Percentiles rank a stretch among this genome's conserved stretches.
These are phyloP conservation scores for Epinephelus cyanopodus DNA, from an alignment of 2,113 vertebrate genomes.

Conservation along the genomic window DNA sequence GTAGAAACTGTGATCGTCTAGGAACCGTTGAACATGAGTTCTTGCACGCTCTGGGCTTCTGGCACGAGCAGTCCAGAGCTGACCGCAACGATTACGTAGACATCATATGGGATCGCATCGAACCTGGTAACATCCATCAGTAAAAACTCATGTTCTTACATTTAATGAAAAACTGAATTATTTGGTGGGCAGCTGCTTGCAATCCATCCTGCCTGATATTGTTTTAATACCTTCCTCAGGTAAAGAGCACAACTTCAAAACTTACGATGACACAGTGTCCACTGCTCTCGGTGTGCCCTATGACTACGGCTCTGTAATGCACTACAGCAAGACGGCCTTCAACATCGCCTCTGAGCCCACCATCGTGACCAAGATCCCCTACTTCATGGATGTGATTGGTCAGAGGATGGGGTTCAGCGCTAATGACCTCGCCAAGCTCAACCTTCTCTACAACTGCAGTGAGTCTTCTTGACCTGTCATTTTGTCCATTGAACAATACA, in stretches of 20 bases:
- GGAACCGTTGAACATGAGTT: constrained; percentile 91
- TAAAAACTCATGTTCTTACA: neutral
- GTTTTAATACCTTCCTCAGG: constrained; percentile 73
- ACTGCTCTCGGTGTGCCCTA: constrained; percentile 89
- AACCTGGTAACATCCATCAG: constrained; percentile 76
- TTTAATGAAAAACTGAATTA: neutral
- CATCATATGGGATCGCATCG: constrained; percentile 89
- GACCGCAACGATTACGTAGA: constrained; percentile 91
- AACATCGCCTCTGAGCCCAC: constrained; percentile 85
- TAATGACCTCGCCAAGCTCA: constrained; percentile 89
- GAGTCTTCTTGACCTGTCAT: constrained; percentile 59
- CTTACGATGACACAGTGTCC: constrained; percentile 81
- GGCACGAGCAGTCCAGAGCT: constrained; percentile 92
- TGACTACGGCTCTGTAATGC: constrained; percentile 93
- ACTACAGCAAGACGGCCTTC: constrained; percentile 91
- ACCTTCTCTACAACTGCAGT: constrained; percentile 92
- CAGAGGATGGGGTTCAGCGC: constrained; percentile 93
- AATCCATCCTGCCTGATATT: neutral
- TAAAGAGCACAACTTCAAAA: constrained; percentile 89
- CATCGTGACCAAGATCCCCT: constrained; percentile 89
- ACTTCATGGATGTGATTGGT: constrained; percentile 90
- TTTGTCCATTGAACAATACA: neutral
- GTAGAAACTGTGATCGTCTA: constrained; percentile 86
- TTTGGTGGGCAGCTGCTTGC: no score
- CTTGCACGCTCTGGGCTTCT: constrained; percentile 92